Base-by-base conservation (phyloP, 2,888 invertebrate species). In the Meteorus colon region DNA sequence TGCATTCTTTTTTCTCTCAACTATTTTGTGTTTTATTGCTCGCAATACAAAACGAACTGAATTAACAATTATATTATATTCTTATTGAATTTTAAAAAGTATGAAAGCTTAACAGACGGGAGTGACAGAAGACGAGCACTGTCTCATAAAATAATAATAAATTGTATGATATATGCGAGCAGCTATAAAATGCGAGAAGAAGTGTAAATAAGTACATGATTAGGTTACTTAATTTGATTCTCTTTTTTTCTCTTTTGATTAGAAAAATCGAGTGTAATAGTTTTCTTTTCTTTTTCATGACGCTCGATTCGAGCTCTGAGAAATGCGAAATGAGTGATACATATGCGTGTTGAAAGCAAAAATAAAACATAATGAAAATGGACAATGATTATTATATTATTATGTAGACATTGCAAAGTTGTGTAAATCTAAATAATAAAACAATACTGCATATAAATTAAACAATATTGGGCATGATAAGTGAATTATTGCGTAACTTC, bases 371-470 rank as follows among this genome's bases (percentile, higher is more conserved):
- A 41, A 41, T 41, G 8, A 34, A 41, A 12, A 65, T 31, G 12
- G 34, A 72, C 29, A 48, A 65, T 55, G 34, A 65, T 63, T 73
- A 73, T 66, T 48, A 73, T 37, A 29, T 31, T 31, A 62, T 59
- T 70, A 67, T 70, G 63, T 71, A 76, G 74, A 78, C 65, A 45
- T 34, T 74, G 71, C 55, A 74, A 71, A 74, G 60, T 70, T 76
- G 80, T 83, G 81, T 84, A 82, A 79, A 80, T 80, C 77, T 81
- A 84, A 79, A 80, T 77, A 84, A 82, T 84, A 81, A 82, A 29
- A 62, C 27, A 62, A 81, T 69, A 71, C 59, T 73, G 66, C 59
- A 75, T 73, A 73, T 73, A 69, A 76, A 65, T 65, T 76, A 76
- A 27, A 19, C 10, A 55, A 55, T 76, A 55, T 45, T 45, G 19